phyloP scores from a whole-genome alignment of 1,140 invertebrate genomes.

The Eupristina koningsbergeri region DNA sequence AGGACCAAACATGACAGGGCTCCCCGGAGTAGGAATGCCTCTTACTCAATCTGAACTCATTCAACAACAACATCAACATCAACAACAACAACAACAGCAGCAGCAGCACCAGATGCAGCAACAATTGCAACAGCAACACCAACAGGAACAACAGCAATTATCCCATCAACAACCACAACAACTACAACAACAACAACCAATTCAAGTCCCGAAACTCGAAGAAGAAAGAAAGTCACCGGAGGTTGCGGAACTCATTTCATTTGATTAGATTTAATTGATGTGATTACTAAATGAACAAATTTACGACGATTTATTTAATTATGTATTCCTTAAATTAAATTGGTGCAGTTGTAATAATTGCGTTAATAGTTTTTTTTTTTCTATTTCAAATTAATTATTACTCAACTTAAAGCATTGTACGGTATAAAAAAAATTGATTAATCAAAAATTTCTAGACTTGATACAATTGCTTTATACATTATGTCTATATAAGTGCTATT shows the following conservation, averaged over 20 bases:
- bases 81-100: neutral
- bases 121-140: conserved; percentile 23
- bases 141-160: conserved; percentile 25
- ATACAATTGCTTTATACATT: neutral
- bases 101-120: conserved; percentile 13
- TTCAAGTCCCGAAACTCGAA: conserved; percentile 43
- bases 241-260: conserved; percentile 69
- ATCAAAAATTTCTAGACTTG: neutral
- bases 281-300: neutral
- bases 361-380: neutral
- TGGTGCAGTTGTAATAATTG: neutral
- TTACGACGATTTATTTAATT: neutral
- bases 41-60: conserved; percentile 1
- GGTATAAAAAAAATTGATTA: neutral
- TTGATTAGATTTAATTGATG: conserved; percentile 60
- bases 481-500: conserved; percentile 15
- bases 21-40: neutral
- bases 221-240: conserved; percentile 62
- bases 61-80: conserved; percentile 25
- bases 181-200: conserved; percentile 21
- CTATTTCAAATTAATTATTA: conserved; percentile 3
- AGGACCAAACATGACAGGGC: neutral
- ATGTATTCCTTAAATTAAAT: neutral
- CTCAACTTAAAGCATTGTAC: neutral
- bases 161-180: conserved; percentile 53